These are phyloP conservation scores for Lamproptera curius DNA, from an alignment of 2,888 invertebrate genomes.

Conservation along the genomic window DNA sequence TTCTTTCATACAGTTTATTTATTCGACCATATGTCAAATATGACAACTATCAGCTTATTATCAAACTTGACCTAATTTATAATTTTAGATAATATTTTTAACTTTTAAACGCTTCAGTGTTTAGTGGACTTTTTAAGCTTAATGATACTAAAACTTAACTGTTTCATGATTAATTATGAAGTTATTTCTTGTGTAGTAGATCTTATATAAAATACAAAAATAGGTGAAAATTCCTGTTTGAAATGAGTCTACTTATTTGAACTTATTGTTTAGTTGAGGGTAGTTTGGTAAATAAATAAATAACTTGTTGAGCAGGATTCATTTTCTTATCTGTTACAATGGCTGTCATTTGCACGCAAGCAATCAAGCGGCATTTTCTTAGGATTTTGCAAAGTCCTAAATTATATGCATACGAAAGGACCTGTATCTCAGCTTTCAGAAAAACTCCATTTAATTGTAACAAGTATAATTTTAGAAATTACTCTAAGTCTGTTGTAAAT, in stretches of 20 bases:
- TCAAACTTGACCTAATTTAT: conserved; percentile 2
- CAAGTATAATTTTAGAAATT: conserved; percentile 4
- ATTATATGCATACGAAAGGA: conserved; percentile 28
- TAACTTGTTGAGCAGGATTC: conserved; percentile 11
- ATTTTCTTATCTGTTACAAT: conserved; percentile 32
- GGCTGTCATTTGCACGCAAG: conserved; percentile 42
- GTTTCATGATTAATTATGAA: too few relatives aligned
- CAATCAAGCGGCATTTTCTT: conserved; percentile 45
- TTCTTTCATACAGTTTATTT: conserved; percentile 3
- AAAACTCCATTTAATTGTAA: background rate
- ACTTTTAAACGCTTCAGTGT: background rate
- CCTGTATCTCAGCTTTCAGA: conserved; percentile 4
- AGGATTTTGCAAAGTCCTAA: conserved; percentile 35
- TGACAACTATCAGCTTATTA: conserved; percentile 7
- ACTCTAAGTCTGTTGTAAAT: conserved; percentile 8
- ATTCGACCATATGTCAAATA: conserved; percentile 9
- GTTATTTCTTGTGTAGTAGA: too few relatives aligned
- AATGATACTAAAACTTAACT: too few relatives aligned
- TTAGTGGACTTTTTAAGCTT: too few relatives aligned
- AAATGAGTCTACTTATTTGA: too few relatives aligned
- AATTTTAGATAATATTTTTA: background rate
- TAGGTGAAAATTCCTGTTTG: too few relatives aligned
- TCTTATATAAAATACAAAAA: too few relatives aligned
- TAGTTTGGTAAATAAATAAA: conserved; percentile 2
- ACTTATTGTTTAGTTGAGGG: too few relatives aligned